Evolutionary conservation across 2,888 invertebrate genomes (phyloP).

Genomic region (Calameuta pallipes): DNA sequence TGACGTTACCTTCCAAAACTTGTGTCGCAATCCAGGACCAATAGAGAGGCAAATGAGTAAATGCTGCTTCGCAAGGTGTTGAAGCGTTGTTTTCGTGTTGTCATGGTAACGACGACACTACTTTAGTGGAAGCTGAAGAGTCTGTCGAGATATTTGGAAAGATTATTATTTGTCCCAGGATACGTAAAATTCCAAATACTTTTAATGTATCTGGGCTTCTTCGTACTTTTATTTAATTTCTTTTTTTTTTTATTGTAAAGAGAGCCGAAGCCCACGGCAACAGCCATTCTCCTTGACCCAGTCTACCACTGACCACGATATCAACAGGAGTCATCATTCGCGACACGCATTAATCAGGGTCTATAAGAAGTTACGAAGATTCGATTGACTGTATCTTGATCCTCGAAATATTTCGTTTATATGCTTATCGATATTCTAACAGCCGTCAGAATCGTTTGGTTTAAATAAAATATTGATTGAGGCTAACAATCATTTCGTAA

Average conservation of each 20-base stretch:
- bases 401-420: neutral
- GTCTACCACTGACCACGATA: conserved; percentile 34
- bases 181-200: neutral
- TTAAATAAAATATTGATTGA: no score
- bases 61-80: neutral
- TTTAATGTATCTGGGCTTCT: neutral
- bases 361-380: neutral
- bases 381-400: neutral
- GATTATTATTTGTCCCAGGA: neutral
- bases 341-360: conserved; percentile 38
- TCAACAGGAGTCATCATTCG: conserved; percentile 34
- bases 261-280: conserved; percentile 38
- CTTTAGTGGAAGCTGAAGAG: neutral
- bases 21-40: neutral
- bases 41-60: neutral
- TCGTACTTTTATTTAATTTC: neutral
- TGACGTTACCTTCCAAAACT: neutral
- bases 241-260: conserved; percentile 25
- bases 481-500: no score
- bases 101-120: neutral
- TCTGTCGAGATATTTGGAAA: neutral
- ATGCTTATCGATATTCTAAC: neutral
- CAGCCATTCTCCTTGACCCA: conserved; percentile 53
- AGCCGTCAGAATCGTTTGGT: no score
- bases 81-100: neutral